Conservation (phyloP, 1,140 invertebrate genomes). For the Pinna nobilis region DNA sequence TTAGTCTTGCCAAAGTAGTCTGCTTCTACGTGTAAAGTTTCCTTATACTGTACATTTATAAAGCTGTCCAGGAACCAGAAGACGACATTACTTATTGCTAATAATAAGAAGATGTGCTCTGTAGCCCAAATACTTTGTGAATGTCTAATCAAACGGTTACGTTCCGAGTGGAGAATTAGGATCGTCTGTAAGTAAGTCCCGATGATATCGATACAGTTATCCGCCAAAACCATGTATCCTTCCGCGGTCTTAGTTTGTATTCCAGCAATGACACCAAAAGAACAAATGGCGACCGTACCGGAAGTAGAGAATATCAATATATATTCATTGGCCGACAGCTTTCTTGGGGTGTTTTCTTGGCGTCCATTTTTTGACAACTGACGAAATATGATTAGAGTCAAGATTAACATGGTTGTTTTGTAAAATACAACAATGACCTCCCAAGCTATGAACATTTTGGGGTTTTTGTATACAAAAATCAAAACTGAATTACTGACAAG, state of each 20-base stretch:
- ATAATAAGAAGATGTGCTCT: background rate
- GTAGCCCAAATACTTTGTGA: background rate
- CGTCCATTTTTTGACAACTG: background rate
- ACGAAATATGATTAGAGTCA: background rate
- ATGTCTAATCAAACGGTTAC: background rate
- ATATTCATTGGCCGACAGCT: constrained; percentile 5
- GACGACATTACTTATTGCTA: constrained; percentile 1
- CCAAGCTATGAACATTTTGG: background rate
- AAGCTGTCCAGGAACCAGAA: constrained; percentile 10
- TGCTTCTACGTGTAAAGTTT: background rate
- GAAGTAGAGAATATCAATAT: constrained; percentile 8
- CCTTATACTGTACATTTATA: constrained; percentile 5
- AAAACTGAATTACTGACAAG: background rate
- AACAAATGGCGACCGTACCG: constrained; percentile 4
- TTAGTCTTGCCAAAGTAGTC: background rate
- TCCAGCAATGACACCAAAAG: constrained; percentile 8
- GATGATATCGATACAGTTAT: constrained; percentile 6
- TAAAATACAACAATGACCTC: background rate
- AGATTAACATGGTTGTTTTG: constrained; percentile 11
- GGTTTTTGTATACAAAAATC: background rate
- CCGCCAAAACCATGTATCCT: background rate
- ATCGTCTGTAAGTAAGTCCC: constrained; percentile 10
- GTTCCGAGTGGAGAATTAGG: constrained; percentile 5
- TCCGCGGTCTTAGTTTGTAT: background rate
- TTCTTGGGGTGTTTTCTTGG: constrained; percentile 6